Conservation (phyloP, 2,113 vertebrate species). For the Pelecanus crispus region DNA sequence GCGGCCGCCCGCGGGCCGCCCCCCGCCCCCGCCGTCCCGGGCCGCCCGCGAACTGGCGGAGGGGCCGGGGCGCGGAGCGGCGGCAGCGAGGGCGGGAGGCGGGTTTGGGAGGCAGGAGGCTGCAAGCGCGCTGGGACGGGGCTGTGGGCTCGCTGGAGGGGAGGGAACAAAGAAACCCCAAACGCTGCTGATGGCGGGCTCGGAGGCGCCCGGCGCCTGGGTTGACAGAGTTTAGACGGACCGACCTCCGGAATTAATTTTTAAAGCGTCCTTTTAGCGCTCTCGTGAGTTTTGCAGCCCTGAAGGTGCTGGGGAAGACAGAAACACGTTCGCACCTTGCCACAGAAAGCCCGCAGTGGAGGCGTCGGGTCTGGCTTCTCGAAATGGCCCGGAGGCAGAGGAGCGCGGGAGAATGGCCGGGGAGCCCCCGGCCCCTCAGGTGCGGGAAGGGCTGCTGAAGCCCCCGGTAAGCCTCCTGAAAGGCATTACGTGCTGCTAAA, state of each 20-base stretch:
- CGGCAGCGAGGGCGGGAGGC: neutral
- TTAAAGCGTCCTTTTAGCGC: neutral
- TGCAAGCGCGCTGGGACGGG: neutral
- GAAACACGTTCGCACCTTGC: neutral
- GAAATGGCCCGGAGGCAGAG: fast-evolving
- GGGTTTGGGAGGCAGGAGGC: neutral
- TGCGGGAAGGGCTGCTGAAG: fast-evolving
- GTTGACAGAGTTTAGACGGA: neutral
- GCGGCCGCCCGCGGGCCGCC: neutral
- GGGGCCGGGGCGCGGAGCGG: neutral
- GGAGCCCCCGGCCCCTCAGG: fast-evolving
- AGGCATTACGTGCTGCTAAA: fast-evolving
- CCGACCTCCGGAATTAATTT: neutral
- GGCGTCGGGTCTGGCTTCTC: neutral
- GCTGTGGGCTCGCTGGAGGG: neutral
- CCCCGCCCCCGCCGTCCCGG: neutral
- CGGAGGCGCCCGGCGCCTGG: neutral
- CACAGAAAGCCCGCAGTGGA: fast-evolving
- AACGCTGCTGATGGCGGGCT: neutral
- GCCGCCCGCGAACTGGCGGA: neutral
- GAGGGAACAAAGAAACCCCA: neutral
- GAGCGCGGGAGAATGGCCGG: fast-evolving
- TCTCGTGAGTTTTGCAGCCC: neutral
- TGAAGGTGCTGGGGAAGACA: neutral
- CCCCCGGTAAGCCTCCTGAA: fast-evolving